These are phyloP conservation scores for Cheirogaleus major DNA, from an alignment of 2,797 vertebrate genomes.

Conservation along the genomic window DNA sequence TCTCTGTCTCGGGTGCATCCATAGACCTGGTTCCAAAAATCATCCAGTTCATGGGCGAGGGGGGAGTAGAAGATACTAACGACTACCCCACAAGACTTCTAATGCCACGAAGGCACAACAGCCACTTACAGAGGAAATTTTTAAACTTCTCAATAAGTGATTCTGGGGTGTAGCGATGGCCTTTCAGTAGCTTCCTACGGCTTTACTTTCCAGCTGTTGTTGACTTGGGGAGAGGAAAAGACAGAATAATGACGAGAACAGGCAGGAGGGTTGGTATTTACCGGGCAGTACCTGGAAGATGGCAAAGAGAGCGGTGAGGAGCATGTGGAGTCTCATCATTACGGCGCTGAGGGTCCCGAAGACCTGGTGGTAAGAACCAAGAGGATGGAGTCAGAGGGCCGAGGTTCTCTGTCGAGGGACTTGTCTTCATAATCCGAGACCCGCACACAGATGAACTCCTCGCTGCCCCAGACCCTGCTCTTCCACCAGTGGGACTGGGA, in stretches of 20 bases:
- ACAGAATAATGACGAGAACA: background rate
- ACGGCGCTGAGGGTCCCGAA: accelerated
- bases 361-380: background rate
- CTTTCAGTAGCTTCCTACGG: background rate
- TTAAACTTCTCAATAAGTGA: no score
- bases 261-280: background rate
- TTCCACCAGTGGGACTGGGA: accelerated
- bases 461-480: accelerated
- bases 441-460: accelerated
- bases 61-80: background rate
- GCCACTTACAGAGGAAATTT: background rate
- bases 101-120: background rate
- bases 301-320: background rate
- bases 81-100: background rate
- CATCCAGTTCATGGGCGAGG: background rate
- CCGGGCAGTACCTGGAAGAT: constrained; percentile 31
- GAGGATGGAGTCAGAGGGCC: background rate
- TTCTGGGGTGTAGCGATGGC: background rate
- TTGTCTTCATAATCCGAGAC: accelerated
- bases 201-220: background rate
- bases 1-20: background rate
- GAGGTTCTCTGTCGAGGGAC: background rate
- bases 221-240: background rate
- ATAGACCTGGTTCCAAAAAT: background rate
- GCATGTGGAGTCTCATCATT: background rate